phyloP scores from a whole-genome alignment of 2,888 invertebrate genomes.

The Drepanosiphum platanoidis region DNA sequence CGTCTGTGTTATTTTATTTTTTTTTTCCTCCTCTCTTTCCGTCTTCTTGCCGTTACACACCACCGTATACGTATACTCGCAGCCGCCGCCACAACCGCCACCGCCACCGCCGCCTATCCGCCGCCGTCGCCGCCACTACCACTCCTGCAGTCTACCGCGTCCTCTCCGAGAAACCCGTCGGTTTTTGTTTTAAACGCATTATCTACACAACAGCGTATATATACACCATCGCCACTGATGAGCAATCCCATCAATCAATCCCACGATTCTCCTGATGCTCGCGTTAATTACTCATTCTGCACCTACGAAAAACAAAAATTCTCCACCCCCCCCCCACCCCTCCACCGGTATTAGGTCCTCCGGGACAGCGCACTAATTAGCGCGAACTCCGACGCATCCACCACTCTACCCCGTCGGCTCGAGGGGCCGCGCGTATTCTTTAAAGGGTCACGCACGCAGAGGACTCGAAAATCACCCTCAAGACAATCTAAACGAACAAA shows the following conservation, averaged over 20 bases:
- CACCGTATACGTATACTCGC: too few species aligned
- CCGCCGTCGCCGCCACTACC: not conserved
- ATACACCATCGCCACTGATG: constrained; percentile 53
- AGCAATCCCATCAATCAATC: constrained; percentile 61
- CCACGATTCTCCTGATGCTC: constrained; percentile 22
- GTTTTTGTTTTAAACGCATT: constrained; percentile 59
- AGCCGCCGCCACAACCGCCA: not conserved
- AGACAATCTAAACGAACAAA: not conserved
- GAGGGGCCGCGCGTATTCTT: too few species aligned
- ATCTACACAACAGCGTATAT: constrained; percentile 28
- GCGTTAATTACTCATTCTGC: constrained; percentile 59
- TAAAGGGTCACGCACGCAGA: constrained; percentile 2
- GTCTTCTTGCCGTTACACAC: not conserved
- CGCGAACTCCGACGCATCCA: not conserved
- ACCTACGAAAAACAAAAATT: constrained; percentile 49
- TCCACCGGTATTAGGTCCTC: not conserved
- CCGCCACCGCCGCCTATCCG: too few species aligned
- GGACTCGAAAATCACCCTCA: constrained; percentile 7
- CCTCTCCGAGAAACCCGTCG: not conserved
- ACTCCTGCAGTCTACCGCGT: not conserved
- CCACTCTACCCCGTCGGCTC: not conserved
- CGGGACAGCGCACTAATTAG: constrained; percentile 47
- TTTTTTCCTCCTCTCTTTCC: too few species aligned
- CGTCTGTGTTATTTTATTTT: constrained; percentile 32
- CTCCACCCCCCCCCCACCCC: not conserved